Evolutionary conservation across 2,888 invertebrate species (phyloP), one percentile per base, ranked within the genome.

Genomic region (Xestia ashworthii): DNA sequence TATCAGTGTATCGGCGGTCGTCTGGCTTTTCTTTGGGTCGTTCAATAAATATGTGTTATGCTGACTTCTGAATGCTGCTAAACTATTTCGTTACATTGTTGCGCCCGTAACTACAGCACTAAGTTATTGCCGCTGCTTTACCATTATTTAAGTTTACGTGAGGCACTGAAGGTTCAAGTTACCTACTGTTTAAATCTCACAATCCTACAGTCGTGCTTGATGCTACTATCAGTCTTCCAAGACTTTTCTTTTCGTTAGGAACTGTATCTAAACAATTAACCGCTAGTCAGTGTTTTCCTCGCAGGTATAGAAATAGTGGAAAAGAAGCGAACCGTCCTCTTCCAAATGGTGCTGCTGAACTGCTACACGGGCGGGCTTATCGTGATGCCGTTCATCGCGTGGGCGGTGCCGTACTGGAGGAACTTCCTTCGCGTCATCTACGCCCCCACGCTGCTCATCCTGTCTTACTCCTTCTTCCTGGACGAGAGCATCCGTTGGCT

Each of bases 401-500:
- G 95, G 94, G 93, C 93, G 0, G 92, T 96, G 22, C 96, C 96
- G 1, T 95, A 96, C 91, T 96, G 96, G 96, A 89, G 96, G 16
- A 81, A 92, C 88, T 95, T 96, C 91, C 92, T 96, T 5, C 88
- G 96, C 0, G 93, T 94, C 71, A 95, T 96, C 81, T 96, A 96
- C 89, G 94, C 96, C 0, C 96, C 96, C 0, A 93, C 96, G 0
- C 93, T 96, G 3, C 86, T 96, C 74, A 92, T 96, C 38, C 90
- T 95, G 22, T 90, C 93, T 3, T 96, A 96, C 89, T 93, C 95
- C 19, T 92, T 96, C 84, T 95, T 94, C 86, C 89, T 96, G 9
- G 96, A 96, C 72, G 96, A 96, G 85, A 96, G 96, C 89, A 94
- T 96, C 73, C 92, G 96, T 11, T 96, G 96, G 96, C 89, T 96